Conservation (phyloP, 1,140 invertebrate species). For the Heliconius melpomene region DNA sequence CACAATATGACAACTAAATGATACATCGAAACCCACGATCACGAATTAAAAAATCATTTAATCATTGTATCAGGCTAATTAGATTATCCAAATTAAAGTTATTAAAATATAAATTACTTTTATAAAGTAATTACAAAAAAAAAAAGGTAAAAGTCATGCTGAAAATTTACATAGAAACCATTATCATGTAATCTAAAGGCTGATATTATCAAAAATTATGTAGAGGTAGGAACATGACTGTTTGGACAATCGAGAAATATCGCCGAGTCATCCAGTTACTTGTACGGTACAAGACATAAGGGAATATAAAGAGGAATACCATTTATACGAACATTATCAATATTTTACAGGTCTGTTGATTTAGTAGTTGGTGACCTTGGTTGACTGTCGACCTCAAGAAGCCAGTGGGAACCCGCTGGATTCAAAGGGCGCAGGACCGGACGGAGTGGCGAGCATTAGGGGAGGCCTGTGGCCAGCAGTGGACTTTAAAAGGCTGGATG, state of each 20-base stretch:
- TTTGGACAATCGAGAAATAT: conserved; percentile 13
- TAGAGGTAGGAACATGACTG: not conserved
- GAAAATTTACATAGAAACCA: conserved; percentile 18
- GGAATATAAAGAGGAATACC: not conserved
- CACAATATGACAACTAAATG: too few species aligned
- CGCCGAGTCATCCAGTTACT: conserved; percentile 1
- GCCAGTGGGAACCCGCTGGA: too few species aligned
- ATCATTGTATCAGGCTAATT: not conserved
- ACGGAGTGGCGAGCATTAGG: too few species aligned
- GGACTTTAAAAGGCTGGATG: too few species aligned
- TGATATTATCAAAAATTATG: conserved; percentile 21
- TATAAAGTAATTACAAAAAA: not conserved
- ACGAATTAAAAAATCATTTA: too few species aligned
- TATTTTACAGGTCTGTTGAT: not conserved
- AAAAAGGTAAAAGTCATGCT: not conserved
- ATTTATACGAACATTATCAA: too few species aligned
- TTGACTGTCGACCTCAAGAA: too few species aligned
- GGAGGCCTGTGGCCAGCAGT: too few species aligned
- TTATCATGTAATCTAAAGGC: conserved; percentile 18
- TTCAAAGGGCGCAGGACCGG: too few species aligned
- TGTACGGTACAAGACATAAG: not conserved
- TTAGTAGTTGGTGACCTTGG: not conserved
- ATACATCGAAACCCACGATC: too few species aligned
- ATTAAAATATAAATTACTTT: not conserved
- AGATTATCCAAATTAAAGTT: not conserved